Evolutionary conservation across 2,888 invertebrate species (phyloP), one percentile per base, ranked within the genome.

Genomic region (Odontomyia ornata): DNA sequence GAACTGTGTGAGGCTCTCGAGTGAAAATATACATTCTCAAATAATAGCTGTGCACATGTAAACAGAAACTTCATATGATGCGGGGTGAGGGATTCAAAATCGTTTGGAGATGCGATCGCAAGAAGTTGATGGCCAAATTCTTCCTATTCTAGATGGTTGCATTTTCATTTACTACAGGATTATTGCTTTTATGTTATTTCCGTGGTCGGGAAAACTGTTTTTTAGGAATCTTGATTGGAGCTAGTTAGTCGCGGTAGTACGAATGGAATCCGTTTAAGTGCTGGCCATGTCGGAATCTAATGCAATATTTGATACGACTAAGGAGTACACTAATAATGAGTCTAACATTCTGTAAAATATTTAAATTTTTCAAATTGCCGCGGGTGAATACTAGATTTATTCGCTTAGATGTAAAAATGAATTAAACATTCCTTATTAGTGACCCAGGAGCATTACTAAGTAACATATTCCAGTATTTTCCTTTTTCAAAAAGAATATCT

Each of bases 1-100:
- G 47, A 69, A 47, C 23, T 69, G 69, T 69, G 69, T 47, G 69
- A 46, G 69, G 46, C 69, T 69, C 69, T 46, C 21, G 23, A 47
- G 46, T 69, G 46, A 69, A 69, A 47, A 69, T 46, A 46, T 30
- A 36, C 65, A 69, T 69, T 69, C 47, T 46, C 69, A 69, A 69
- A 69, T 46, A 69, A 69, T 69, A 47, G 69, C 47, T 11, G 69
- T 69, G 69, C 69, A 69, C 69, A n/a, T 46, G 69, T 69, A 69
- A 69, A 69, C 69, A 69, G 21, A 65, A 36, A 36, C 36, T 52
- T 27, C 62, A 25, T 62, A 62, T 27, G 25, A 60, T 60, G 23
- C 27, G 13, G 60, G 7, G 18, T 4, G 23, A 25, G 5, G 36
- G 3, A 60, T 60, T 18, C 9, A 21, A 30, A 15, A 64, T 13